Base-by-base conservation (phyloP, 1,140 invertebrate genomes). In the Lepidurus couesii region DNA sequence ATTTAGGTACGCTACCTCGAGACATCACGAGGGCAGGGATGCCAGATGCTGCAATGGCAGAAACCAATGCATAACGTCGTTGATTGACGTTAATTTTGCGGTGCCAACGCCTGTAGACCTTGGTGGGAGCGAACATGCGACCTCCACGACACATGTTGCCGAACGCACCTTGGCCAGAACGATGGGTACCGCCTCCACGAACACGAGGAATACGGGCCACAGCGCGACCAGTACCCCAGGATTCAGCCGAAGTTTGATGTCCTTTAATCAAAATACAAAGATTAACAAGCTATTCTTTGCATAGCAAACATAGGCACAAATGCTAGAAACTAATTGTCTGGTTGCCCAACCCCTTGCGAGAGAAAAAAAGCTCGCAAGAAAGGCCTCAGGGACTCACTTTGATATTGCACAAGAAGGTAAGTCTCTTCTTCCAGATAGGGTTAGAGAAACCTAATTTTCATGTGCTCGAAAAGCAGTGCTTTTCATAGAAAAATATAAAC, bases 121-220 rank as follows among this genome's bases (percentile, higher is more conserved):
- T 99, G 45, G 97, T 99, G 5, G 98, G 98, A 7, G 97, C 97
- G 87, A 99, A 99, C 97, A 99, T 99, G 80, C 97, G 94, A 79
- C 98, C 98, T 82, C 98, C 98, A 86, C 98, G 92, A 88, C 98
- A 99, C 98, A 99, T 99, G 90, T 99, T 99, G 82, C 98, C 98
- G 86, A 99, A 99, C 75, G 98, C 98, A 90, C 97, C 98, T 89
- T 99, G 98, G 82, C 98, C 98, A 47, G 97, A 99, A 80, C 98
- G 93, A 85, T 99, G 98, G 83, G 98, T 99, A 91, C 98, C 98
- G 86, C 98, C 97, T 86, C 98, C 98, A 82, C 98, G 93, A 0
- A 99, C 98, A 92, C 98, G 94, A 24, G 98, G 98, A 86, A 99
- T 99, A 96, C 98, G 96, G 75, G 98, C 98, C 73, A 99, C 97